phyloP scores from a whole-genome alignment of 2,113 vertebrate genomes.

The Pachypanchax playfairii region DNA sequence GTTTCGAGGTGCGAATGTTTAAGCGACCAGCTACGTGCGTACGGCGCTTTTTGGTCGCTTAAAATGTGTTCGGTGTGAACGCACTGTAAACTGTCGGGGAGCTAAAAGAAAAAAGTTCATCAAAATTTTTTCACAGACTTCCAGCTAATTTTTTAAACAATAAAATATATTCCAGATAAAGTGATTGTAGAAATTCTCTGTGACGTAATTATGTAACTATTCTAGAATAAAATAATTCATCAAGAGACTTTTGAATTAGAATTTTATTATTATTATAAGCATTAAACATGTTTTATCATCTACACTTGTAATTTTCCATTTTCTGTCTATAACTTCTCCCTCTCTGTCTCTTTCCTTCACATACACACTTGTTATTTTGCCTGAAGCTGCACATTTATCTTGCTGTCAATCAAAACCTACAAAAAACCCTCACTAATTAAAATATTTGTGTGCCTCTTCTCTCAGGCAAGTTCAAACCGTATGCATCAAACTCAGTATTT shows the following conservation, averaged over 20 bases:
- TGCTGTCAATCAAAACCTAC: constrained; percentile 60
- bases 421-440: constrained; percentile 39
- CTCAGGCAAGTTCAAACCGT: constrained; percentile 48
- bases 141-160: background rate
- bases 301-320: background rate
- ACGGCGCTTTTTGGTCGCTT: no score
- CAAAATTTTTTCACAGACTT: no score
- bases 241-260: background rate
- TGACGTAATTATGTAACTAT: background rate
- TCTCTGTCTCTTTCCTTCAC: background rate
- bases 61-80: no score
- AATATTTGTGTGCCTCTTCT: constrained; percentile 53
- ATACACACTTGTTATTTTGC: constrained; percentile 26
- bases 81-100: no score
- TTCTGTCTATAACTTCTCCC: background rate
- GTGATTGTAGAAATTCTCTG: background rate
- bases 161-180: background rate
- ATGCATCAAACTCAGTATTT: constrained; percentile 43
- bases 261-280: constrained; percentile 15
- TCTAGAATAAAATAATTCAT: background rate
- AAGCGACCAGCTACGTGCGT: no score
- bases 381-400: constrained; percentile 53
- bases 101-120: no score
- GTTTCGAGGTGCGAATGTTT: no score
- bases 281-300: constrained; percentile 25